Conservation (phyloP, 2,888 invertebrate genomes). For the Heliconius aoede region DNA sequence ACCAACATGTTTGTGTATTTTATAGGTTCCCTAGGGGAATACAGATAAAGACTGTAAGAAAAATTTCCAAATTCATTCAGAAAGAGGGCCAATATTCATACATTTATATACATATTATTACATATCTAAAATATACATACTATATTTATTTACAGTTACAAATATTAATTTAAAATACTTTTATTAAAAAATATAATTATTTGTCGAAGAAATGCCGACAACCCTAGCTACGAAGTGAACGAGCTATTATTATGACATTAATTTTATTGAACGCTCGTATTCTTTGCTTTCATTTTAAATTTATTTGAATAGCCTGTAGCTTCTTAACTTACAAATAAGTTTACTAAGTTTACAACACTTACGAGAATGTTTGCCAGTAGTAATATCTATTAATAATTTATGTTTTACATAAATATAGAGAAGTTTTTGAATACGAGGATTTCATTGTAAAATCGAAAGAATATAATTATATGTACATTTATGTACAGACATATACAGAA, state of each 20-base stretch:
- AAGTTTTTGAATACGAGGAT: too few relatives aligned
- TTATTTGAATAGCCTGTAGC: neutral
- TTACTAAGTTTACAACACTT: neutral
- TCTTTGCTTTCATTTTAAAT: conserved; percentile 2
- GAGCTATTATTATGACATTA: conserved; percentile 21
- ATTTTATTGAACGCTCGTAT: conserved; percentile 17
- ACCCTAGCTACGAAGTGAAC: neutral
- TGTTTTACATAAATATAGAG: too few relatives aligned
- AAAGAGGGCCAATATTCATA: neutral
- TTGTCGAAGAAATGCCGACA: neutral
- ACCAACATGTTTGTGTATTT: too few relatives aligned
- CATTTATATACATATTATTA: neutral
- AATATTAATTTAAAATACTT: too few relatives aligned
- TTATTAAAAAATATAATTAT: too few relatives aligned
- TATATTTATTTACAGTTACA: neutral
- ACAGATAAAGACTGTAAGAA: too few relatives aligned
- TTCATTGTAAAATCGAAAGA: too few relatives aligned
- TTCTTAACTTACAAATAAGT: conserved; percentile 1
- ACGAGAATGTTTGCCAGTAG: neutral
- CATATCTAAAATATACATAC: neutral
- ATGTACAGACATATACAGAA: neutral
- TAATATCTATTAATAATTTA: neutral
- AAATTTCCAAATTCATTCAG: too few relatives aligned
- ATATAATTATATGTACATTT: too few relatives aligned
- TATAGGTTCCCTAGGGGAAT: too few relatives aligned